Conservation (phyloP, 2,888 invertebrate species). For the Agelastica alni region DNA sequence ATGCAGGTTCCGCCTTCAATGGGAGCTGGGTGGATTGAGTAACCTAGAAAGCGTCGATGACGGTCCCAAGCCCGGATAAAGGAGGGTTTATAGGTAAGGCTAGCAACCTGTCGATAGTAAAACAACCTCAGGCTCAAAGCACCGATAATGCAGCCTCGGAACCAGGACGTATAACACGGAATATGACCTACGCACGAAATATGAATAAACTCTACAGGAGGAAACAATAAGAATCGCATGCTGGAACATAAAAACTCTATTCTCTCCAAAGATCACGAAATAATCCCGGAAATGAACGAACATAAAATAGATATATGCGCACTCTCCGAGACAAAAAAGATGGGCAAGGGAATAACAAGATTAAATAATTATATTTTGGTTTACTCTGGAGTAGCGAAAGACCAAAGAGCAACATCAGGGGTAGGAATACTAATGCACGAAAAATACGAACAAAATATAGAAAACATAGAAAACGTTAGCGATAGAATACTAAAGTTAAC, state of each 20-base stretch:
- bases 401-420: neutral
- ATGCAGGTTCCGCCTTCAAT: neutral
- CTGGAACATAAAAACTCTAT: neutral
- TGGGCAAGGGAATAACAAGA: too few species aligned
- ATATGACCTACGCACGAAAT: too few species aligned
- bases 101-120: neutral
- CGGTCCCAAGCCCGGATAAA: neutral
- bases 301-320: neutral
- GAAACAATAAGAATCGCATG: neutral
- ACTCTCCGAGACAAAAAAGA: too few species aligned
- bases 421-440: neutral
- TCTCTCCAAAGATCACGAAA: too few species aligned
- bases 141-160: neutral
- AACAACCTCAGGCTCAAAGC: neutral
- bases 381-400: too few species aligned
- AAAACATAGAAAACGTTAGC: neutral
- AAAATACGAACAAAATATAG: neutral
- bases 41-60: neutral
- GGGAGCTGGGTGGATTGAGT: neutral
- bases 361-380: too few species aligned
- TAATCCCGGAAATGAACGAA: neutral
- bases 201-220: neutral
- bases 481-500: neutral
- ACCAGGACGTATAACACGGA: neutral
- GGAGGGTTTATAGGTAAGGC: neutral